Conservation (phyloP, 2,113 vertebrate species). For the Mormoops blainvillei region DNA sequence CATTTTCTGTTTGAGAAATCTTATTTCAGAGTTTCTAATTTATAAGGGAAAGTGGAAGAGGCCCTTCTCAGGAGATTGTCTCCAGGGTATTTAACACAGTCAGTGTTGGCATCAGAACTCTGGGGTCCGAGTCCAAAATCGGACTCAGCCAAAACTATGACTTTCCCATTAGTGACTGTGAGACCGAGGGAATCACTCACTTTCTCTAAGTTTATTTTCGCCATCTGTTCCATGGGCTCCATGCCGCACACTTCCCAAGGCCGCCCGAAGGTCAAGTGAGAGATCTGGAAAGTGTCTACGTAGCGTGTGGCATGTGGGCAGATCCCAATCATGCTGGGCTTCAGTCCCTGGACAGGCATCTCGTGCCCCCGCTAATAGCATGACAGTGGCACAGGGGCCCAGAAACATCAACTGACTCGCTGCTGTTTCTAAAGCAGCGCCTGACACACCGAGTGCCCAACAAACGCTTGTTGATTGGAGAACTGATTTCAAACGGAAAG, state of each 20-base stretch:
- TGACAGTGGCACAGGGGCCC: background rate
- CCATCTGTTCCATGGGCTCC: background rate
- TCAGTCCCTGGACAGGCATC: background rate
- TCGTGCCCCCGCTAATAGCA: too few relatives aligned
- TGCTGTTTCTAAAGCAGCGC: background rate
- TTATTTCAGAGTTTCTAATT: background rate
- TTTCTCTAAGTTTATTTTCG: background rate
- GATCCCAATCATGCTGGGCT: background rate
- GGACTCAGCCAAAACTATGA: background rate
- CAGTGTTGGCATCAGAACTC: background rate
- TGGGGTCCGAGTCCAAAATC: background rate
- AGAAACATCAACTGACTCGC: background rate
- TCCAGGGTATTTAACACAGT: background rate
- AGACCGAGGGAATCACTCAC: background rate
- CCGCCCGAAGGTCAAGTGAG: background rate
- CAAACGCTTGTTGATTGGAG: background rate
- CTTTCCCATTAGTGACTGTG: background rate
- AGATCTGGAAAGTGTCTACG: background rate
- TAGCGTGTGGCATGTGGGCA: background rate
- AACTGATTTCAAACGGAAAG: background rate
- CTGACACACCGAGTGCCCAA: background rate
- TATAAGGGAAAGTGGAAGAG: background rate
- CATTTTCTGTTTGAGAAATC: background rate
- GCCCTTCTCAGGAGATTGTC: background rate
- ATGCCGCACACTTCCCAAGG: background rate